Base-by-base conservation (phyloP, 30 jellyfish, hydroid and myxozoan species). In the Rhopilema esculentum region DNA sequence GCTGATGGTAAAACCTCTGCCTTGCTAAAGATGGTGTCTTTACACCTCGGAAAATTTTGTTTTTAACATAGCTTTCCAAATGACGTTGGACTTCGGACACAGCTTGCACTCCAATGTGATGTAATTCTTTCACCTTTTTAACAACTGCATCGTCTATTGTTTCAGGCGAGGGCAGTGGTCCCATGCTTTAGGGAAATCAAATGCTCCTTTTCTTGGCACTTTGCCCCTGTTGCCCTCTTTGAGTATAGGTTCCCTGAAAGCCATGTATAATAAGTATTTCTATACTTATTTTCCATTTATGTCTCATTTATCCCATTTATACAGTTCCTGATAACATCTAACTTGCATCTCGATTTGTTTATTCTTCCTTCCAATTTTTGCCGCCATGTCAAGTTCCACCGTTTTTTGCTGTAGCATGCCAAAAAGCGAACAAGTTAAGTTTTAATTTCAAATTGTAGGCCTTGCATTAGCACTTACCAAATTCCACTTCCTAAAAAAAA, bases 51-150 rank as follows among this genome's bases (percentile, higher is more conserved):
- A 83, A 83, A 4, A 83, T 25, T 27, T 67, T 78, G 16, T 83
- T 27, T 49, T 25, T 23, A 4, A 83, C 86, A 28, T 27, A 83
- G 27, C 57, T 83, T 33, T 21, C 22, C 70, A 83, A 27, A 49
- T 83, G 85, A 2, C 92, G 50, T 40, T 70, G 61, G 16, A 83
- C 85, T 70, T 83, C 75, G 4, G 75, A 49, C 16, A 83, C 86
- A 16, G 68, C 18, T 23, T 73, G 23, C 25, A 70, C 86, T n/a
- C 86, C 86, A 22, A 69, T 70, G 66, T 70, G 77, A 28, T 83
- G 87, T 86, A 83, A 29, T n/a, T 83, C 86, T 25, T 67, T 28
- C 27, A 83, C 72, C 70, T 69, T 83, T 27, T 83, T 32, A n/a
- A 67, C 67, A 27, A 83, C 57, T 18, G 27, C 85, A 20, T 74